A percentile compares a stretch with the other conserved stretches of the same genome.
Conservation (phyloP, 2,797 vertebrate species). For the Melanotaenia trifasciata region DNA sequence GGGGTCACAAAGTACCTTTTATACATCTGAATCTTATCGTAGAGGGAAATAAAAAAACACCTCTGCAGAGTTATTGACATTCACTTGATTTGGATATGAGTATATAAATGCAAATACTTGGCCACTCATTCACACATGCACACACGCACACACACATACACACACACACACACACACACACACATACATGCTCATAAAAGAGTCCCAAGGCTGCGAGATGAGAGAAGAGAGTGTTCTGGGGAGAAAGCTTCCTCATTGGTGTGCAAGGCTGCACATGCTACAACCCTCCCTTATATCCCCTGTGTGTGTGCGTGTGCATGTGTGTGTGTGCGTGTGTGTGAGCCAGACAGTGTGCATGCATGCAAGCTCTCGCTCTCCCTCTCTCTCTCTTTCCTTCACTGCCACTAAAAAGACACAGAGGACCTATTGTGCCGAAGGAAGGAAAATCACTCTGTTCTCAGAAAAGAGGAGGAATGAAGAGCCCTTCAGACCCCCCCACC, state of each 20-base stretch:
- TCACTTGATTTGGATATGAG: slow-evolving; percentile 37
- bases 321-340: slow-evolving; percentile 29
- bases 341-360: not conserved
- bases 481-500: slow-evolving; percentile 51
- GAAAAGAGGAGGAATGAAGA: slow-evolving; percentile 77
- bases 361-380: slow-evolving; percentile 10
- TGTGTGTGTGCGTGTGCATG: slow-evolving; percentile 39
- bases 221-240: slow-evolving; percentile 78
- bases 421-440: slow-evolving; percentile 84
- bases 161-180: slow-evolving; percentile 44
- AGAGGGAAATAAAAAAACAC: not conserved
- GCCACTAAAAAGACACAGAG: slow-evolving; percentile 82
- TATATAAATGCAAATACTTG: slow-evolving; percentile 40
- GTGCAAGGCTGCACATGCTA: slow-evolving; percentile 77
- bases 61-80: slow-evolving; percentile 19
- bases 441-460: slow-evolving; percentile 83
- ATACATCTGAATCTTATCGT: slow-evolving; percentile 41
- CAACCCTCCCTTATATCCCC: slow-evolving; percentile 47
- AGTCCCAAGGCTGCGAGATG: slow-evolving; percentile 67
- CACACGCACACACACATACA: slow-evolving; percentile 26
- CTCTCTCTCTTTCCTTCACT: slow-evolving; percentile 65
- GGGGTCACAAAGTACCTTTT: slow-evolving; percentile 41
- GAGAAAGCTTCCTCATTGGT: slow-evolving; percentile 79
- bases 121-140: slow-evolving; percentile 3
- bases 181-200: slow-evolving; percentile 27